These are phyloP conservation scores for Tamandua tetradactyla DNA, from an alignment of 2,797 vertebrate genomes.

Conservation along the genomic window DNA sequence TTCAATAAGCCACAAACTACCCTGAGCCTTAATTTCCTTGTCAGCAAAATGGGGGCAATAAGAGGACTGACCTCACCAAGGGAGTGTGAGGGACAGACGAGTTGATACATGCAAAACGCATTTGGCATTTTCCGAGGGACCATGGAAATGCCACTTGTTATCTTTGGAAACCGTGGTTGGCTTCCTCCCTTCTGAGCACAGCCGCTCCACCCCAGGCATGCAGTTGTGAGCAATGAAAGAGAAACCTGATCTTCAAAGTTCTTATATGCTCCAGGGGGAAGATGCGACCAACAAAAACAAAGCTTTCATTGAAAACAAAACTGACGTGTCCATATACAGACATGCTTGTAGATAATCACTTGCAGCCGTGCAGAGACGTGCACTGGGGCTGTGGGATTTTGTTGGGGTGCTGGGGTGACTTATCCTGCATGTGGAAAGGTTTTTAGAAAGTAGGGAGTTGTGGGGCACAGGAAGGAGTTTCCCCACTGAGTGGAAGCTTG, in stretches of 20 bases:
- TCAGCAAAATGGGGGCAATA: neutral
- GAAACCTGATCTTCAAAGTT: constrained; percentile 61
- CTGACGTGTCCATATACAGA: constrained; percentile 49
- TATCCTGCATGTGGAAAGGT: neutral
- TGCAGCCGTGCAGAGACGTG: neutral
- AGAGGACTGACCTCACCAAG: neutral
- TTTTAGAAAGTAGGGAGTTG: neutral
- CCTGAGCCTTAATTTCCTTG: neutral
- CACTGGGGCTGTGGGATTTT: neutral
- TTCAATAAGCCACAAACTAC: neutral
- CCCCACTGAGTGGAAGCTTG: neutral
- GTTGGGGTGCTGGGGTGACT: neutral
- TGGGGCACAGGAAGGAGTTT: neutral
- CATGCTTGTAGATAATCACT: constrained; percentile 62
- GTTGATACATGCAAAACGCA: no score
- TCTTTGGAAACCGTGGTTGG: neutral
- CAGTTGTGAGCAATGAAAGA: neutral
- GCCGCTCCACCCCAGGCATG: neutral
- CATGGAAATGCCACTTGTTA: neutral
- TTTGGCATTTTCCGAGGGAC: neutral
- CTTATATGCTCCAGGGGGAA: constrained; percentile 16
- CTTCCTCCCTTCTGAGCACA: neutral
- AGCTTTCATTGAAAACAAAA: constrained; percentile 62
- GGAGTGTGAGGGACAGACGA: neutral
- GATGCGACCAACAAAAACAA: constrained; percentile 66